These are phyloP conservation scores for Protobothrops mucrosquamatus DNA, from an alignment of 2,113 vertebrate species.

Conservation along the genomic window DNA sequence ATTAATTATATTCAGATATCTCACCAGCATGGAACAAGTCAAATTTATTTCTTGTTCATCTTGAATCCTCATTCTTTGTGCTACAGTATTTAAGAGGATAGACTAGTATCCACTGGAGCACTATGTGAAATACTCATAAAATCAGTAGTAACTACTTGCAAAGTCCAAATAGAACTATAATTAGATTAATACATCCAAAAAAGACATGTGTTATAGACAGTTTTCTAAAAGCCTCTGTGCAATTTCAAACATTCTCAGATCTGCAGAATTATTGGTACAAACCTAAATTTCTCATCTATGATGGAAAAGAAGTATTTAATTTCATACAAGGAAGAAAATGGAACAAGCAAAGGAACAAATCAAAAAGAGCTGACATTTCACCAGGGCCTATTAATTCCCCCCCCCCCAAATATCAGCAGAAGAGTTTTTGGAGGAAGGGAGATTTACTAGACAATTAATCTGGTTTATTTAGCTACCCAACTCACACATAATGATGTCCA, in stretches of 20 bases:
- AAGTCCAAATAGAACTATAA: not conserved
- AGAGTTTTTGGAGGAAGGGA: not conserved
- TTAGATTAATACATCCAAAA: not conserved
- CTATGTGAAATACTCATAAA: not conserved
- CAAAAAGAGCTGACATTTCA: not conserved
- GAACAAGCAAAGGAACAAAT: not conserved
- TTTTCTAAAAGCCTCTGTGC: not conserved
- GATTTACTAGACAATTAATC: not conserved
- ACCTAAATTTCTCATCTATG: not conserved
- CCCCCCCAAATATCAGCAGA: not conserved
- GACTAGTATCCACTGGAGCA: not conserved
- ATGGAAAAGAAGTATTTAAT: not conserved
- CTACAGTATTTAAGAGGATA: not conserved
- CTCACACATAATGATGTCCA: not conserved
- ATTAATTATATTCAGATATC: not conserved
- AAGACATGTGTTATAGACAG: not conserved
- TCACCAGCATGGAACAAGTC: not conserved
- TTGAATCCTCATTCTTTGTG: not conserved
- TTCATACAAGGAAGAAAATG: not conserved
- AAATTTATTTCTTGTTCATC: not conserved
- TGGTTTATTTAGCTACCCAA: not conserved
- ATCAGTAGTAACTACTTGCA: not conserved
- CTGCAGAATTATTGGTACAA: not conserved
- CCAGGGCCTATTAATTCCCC: not conserved
- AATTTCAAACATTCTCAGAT: not conserved